These are phyloP conservation scores for Lichenostomus cassidix DNA, from an alignment of 2,113 vertebrate genomes.

Conservation along the genomic window DNA sequence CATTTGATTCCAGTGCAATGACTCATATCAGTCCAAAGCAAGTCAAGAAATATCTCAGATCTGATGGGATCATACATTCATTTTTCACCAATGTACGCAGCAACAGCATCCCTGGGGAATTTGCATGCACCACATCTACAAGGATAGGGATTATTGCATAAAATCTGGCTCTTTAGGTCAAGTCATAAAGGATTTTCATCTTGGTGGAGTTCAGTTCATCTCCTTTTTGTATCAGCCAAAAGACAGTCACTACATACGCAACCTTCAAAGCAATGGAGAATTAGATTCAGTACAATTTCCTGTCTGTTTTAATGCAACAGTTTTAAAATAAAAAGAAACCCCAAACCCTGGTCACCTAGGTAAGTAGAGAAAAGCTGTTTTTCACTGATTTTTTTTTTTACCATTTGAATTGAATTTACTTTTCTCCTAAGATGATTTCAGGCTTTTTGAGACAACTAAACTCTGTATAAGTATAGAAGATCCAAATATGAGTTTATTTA, in stretches of 20 bases:
- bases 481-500: background rate
- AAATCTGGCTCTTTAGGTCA: background rate
- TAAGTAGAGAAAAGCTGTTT: conserved; percentile 4
- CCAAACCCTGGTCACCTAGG: background rate
- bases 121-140: accelerated
- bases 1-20: background rate
- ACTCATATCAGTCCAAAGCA: background rate
- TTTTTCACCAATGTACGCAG: background rate
- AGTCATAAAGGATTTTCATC: background rate
- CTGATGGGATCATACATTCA: background rate
- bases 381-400: background rate
- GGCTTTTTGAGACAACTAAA: background rate
- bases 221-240: background rate
- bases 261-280: background rate
- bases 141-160: background rate
- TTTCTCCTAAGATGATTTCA: conserved; percentile 21
- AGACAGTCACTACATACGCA: background rate
- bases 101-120: background rate
- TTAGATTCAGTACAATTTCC: background rate
- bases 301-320: background rate
- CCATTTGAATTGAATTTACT: background rate
- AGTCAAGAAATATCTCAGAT: background rate
- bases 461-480: background rate
- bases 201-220: background rate
- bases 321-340: background rate